phyloP scores from a whole-genome alignment of 2,113 vertebrate genomes.

The Proteles cristata region DNA sequence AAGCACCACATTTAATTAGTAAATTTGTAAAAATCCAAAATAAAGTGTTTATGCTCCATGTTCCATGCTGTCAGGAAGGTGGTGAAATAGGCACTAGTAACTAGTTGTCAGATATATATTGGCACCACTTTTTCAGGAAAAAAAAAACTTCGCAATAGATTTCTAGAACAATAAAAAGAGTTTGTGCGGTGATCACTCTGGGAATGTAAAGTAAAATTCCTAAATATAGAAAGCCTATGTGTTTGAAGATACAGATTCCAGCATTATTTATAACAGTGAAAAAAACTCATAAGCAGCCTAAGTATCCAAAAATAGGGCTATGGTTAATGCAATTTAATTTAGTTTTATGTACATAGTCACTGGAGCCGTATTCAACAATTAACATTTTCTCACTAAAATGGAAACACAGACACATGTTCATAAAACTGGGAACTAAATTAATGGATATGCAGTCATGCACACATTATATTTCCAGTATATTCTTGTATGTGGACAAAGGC shows the following conservation, averaged over 20 bases:
- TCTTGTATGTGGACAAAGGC: background rate
- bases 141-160: slow-evolving; percentile 63
- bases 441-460: background rate
- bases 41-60: slow-evolving; percentile 67
- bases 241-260: slow-evolving; percentile 56
- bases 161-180: slow-evolving; percentile 50
- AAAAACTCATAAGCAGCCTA: slow-evolving; percentile 8
- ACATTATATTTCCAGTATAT: background rate
- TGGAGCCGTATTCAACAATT: background rate
- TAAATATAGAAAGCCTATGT: slow-evolving; percentile 65
- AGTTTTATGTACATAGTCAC: background rate
- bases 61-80: slow-evolving; percentile 36
- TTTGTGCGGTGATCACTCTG: slow-evolving; percentile 43
- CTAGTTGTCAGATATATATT: slow-evolving; percentile 50
- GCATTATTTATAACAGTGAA: slow-evolving; percentile 50
- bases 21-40: slow-evolving; percentile 74
- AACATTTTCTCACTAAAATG: background rate
- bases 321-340: slow-evolving; percentile 49
- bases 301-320: slow-evolving; percentile 10
- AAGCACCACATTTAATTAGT: slow-evolving; percentile 45
- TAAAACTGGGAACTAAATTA: slow-evolving; percentile 33
- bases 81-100: slow-evolving; percentile 66
- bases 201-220: slow-evolving; percentile 59
- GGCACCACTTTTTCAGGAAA: slow-evolving; percentile 41
- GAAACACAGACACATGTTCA: background rate